Evolutionary conservation across 2,888 invertebrate genomes (phyloP).

Genomic region (Protonemura montana): DNA sequence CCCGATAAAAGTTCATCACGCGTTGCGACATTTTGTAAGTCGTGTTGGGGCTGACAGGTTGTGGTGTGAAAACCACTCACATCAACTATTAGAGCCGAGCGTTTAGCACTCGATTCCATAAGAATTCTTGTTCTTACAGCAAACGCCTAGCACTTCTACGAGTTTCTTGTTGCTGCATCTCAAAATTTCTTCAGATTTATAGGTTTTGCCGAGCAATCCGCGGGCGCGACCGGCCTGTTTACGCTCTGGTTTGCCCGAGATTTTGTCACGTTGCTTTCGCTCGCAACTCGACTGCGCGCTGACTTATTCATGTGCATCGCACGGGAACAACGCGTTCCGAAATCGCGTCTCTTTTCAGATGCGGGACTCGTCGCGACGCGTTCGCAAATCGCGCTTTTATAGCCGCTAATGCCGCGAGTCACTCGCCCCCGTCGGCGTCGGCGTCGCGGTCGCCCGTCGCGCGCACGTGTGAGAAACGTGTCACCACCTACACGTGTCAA

Average conservation of each 20-base stretch:
- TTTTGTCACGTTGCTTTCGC: background rate
- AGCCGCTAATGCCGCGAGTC: background rate
- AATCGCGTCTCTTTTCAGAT: slow-evolving; percentile 3
- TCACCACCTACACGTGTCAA: background rate
- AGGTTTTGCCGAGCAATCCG: background rate
- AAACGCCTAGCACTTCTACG: background rate
- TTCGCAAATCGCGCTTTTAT: slow-evolving; percentile 1
- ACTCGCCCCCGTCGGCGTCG: background rate
- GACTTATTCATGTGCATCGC: slow-evolving; percentile 15
- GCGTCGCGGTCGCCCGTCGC: background rate
- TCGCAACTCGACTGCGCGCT: background rate
- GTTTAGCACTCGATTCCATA: background rate
- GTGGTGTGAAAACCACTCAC: too few relatives aligned
- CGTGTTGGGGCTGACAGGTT: background rate
- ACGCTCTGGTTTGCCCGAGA: background rate
- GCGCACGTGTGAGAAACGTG: background rate
- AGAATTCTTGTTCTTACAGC: too few relatives aligned
- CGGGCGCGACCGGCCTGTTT: background rate
- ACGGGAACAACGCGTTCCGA: background rate
- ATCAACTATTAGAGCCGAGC: background rate
- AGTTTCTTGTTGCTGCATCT: background rate
- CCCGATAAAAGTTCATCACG: background rate
- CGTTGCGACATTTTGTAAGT: background rate
- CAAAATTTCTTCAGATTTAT: background rate
- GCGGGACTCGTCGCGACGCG: background rate